Percentiles rank a stretch among this genome's conserved stretches.
These are phyloP conservation scores for Ctenopoma multispine DNA, from an alignment of 2,797 vertebrate species.

Conservation along the genomic window DNA sequence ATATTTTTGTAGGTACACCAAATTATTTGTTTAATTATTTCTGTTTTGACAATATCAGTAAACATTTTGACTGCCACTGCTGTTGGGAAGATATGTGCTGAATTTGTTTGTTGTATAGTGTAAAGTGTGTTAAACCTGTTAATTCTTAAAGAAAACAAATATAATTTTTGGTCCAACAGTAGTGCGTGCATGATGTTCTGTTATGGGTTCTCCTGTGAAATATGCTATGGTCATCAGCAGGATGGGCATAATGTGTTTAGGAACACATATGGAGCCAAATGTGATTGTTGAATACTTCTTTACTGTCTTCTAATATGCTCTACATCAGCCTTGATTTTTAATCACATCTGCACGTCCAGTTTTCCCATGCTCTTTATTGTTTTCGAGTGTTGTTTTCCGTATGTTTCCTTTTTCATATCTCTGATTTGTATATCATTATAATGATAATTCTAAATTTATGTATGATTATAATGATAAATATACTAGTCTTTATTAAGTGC, in stretches of 20 bases:
- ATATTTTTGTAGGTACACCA: not conserved
- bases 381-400: slow-evolving; percentile 3
- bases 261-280: slow-evolving; percentile 2
- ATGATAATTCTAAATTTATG: no score
- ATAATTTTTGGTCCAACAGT: not conserved
- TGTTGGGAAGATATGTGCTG: not conserved
- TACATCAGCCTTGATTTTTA: slow-evolving; percentile 12
- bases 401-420: not conserved
- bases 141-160: no score
- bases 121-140: no score
- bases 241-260: not conserved
- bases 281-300: slow-evolving; percentile 19
- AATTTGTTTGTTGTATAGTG: not conserved
- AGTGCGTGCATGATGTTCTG: slow-evolving; percentile 17
- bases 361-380: not conserved
- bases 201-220: not conserved
- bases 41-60: not conserved
- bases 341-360: not conserved
- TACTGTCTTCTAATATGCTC: slow-evolving; percentile 19
- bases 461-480: no score
- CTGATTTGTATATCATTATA: no score
- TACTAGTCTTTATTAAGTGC: no score
- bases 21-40: not conserved
- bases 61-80: not conserved
- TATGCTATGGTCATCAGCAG: not conserved